phyloP scores from a whole-genome alignment of 2,888 invertebrate species.

The Folsomia manolachei region DNA sequence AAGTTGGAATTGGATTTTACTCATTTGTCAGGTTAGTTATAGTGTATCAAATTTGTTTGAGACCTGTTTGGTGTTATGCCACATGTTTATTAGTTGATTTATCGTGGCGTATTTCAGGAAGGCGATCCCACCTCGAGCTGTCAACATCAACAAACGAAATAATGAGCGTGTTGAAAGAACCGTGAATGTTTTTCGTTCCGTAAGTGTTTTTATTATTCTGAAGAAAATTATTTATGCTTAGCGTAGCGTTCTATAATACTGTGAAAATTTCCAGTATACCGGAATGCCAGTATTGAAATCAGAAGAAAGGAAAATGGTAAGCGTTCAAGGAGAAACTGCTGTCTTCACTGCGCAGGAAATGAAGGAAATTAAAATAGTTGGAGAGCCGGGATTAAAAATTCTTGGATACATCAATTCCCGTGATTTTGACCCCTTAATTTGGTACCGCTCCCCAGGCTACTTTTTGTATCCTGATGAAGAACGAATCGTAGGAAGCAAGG shows the following conservation, averaged over 20 bases:
- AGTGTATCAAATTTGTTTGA: too few relatives aligned
- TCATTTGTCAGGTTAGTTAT: slow-evolving; percentile 39
- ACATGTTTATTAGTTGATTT: slow-evolving; percentile 6
- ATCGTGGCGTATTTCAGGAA: slow-evolving; percentile 22
- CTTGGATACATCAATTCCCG: slow-evolving; percentile 34
- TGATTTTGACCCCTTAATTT: slow-evolving; percentile 32
- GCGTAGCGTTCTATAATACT: neutral
- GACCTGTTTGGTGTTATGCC: neutral
- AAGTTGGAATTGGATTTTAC: slow-evolving; percentile 46
- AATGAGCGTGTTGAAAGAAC: slow-evolving; percentile 33
- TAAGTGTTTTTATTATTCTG: slow-evolving; percentile 22
- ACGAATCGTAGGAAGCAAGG: slow-evolving; percentile 40
- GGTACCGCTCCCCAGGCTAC: slow-evolving; percentile 38
- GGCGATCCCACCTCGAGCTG: slow-evolving; percentile 26
- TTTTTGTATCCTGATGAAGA: slow-evolving; percentile 49
- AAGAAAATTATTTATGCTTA: neutral
- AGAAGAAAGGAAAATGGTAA: slow-evolving; percentile 33
- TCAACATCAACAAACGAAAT: slow-evolving; percentile 32
- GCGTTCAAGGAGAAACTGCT: slow-evolving; percentile 35
- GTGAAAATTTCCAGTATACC: slow-evolving; percentile 30
- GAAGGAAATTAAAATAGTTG: slow-evolving; percentile 26
- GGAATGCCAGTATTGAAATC: slow-evolving; percentile 45
- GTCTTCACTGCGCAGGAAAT: slow-evolving; percentile 38
- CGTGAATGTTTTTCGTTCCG: slow-evolving; percentile 34
- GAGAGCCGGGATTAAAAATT: slow-evolving; percentile 35